These are phyloP conservation scores for Amblyjoppa fuscipennis DNA, from an alignment of 2,888 invertebrate genomes.

Conservation along the genomic window DNA sequence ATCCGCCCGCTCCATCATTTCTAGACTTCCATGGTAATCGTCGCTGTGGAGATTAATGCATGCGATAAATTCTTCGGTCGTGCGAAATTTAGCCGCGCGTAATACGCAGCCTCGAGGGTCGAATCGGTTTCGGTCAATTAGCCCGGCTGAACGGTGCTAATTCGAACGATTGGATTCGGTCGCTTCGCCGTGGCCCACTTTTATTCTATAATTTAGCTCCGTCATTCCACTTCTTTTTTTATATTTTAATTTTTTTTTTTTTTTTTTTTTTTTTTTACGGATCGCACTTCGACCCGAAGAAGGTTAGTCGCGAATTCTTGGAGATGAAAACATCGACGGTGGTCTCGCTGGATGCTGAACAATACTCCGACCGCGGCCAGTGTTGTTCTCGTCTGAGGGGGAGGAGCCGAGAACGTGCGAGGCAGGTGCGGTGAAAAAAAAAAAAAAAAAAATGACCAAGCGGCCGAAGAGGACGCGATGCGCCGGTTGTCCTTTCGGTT, in stretches of 20 bases:
- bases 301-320: constrained; percentile 32
- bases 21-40: constrained; percentile 16
- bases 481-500: constrained; percentile 28
- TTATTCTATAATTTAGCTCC: constrained; percentile 26
- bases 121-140: constrained; percentile 46
- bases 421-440: constrained; percentile 42
- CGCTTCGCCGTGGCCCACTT: constrained; percentile 28
- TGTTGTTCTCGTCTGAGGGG: constrained; percentile 24
- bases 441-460: neutral
- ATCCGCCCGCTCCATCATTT: constrained; percentile 24
- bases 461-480: constrained; percentile 44
- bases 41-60: constrained; percentile 26
- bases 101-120: constrained; percentile 15
- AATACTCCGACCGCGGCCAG: constrained; percentile 9
- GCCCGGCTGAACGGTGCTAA: constrained; percentile 33
- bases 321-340: constrained; percentile 22
- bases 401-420: constrained; percentile 27
- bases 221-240: neutral
- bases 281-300: constrained; percentile 8
- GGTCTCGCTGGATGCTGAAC: constrained; percentile 22
- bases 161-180: constrained; percentile 41
- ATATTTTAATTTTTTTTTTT: neutral
- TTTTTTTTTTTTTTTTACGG: neutral
- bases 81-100: neutral
- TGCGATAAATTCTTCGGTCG: constrained; percentile 37